Evolutionary conservation across 1,140 invertebrate genomes (phyloP), one percentile per base, ranked within the genome.

Genomic region (Aethina tumida): DNA sequence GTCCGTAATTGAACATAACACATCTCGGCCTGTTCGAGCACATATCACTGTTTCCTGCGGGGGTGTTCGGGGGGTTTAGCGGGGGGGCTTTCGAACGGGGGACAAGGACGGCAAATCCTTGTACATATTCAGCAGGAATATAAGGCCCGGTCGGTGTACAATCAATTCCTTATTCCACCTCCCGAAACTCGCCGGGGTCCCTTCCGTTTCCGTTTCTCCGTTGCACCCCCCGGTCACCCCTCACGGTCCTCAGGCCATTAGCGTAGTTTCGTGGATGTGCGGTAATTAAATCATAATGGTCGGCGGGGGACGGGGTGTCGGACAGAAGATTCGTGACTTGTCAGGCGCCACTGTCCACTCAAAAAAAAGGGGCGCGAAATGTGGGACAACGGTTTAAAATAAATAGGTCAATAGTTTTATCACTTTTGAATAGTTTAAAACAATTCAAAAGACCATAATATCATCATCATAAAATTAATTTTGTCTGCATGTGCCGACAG

Each of bases 161-260:
- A 52, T 55, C 52, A 55, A 55, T 52, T 52, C 45, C 53, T 55
- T 53, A 53, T 53, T 49, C 50, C 50, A 46, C 43, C 45, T 43
- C 34, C 30, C 39, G 17, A 30, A 29, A 26, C 25, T 28, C 27
- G 22, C 28, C 27, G 12, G 26, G 15, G 25, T 35, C 46, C 49
- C 44, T 49, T 43, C 37, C 37, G 47, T 32, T 39, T 43, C 33
- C 31, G 32, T 28, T 33, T 24, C 29, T 34, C 26, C 28, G 15
- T 17, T 13, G 14, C 25, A 28, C 19, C 25, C 16, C 39, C 19
- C 26, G 19, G 27, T 28, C 28, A 21, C 8, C 20, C 13, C 32
- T 33, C 18, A 18, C 31, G 21, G 34, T 16, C 35, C 26, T 6
- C 28, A 33, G 30, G 25, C 31, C 21, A 17, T 32, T 41, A 17